phyloP scores from a whole-genome alignment of 2,797 vertebrate species.

The Phalanger gymnotis region DNA sequence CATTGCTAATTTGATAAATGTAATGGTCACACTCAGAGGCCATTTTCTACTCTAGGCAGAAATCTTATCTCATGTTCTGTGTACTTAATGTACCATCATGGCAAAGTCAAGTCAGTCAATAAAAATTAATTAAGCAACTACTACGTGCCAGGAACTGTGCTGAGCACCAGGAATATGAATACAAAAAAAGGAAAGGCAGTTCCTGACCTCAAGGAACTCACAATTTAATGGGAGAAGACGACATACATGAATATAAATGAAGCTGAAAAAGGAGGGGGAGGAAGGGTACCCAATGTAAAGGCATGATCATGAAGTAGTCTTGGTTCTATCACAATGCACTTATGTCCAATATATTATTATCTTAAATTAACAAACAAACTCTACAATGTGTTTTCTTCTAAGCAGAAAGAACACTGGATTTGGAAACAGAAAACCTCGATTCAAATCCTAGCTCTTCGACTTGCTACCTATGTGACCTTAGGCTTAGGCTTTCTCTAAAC shows the following conservation, averaged over 20 bases:
- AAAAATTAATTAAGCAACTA: too few species aligned
- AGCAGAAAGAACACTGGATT: too few species aligned
- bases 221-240: too few species aligned
- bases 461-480: too few species aligned
- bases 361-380: background rate
- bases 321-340: background rate
- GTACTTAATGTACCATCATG: conserved; percentile 67
- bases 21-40: conserved; percentile 67
- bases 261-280: background rate
- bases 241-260: too few species aligned
- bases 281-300: background rate
- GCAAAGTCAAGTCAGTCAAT: conserved; percentile 56
- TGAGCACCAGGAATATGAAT: too few species aligned
- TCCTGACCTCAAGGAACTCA: too few species aligned
- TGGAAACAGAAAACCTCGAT: too few species aligned
- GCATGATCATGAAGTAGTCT: background rate
- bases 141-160: too few species aligned
- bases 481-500: background rate
- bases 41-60: conserved; percentile 72
- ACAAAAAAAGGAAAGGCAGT: too few species aligned
- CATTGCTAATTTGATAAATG: conserved; percentile 69
- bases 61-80: conserved; percentile 63
- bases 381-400: background rate
- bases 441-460: too few species aligned
- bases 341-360: background rate